These are phyloP conservation scores for Myotis findleyi DNA, from an alignment of 2,797 vertebrate species.

Conservation along the genomic window DNA sequence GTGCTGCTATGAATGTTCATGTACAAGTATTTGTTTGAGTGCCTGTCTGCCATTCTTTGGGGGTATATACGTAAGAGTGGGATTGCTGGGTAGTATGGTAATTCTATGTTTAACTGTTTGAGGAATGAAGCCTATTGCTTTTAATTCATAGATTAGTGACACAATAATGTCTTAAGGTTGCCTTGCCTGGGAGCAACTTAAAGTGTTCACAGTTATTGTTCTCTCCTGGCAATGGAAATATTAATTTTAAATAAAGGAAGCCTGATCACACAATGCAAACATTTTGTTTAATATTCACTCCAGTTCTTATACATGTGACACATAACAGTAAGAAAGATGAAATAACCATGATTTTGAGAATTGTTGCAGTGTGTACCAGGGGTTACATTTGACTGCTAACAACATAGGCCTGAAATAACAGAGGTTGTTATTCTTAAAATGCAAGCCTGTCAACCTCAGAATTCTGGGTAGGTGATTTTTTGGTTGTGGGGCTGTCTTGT, in stretches of 20 bases:
- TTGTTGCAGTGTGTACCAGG: not conserved
- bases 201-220: slow-evolving; percentile 62
- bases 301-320: slow-evolving; percentile 1
- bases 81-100: not conserved
- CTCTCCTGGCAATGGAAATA: slow-evolving; percentile 18
- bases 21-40: not conserved
- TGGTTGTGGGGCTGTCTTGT: not conserved
- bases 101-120: slow-evolving; percentile 50
- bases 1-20: not conserved
- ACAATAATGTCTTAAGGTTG: slow-evolving; percentile 37
- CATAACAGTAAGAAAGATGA: slow-evolving; percentile 25
- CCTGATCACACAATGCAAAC: not conserved
- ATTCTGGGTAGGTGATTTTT: not conserved
- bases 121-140: not conserved
- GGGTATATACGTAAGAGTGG: not conserved
- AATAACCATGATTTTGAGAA: slow-evolving; percentile 43
- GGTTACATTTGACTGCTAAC: slow-evolving; percentile 45
- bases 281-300: slow-evolving; percentile 49
- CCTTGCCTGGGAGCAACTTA: not conserved
- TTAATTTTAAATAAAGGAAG: slow-evolving; percentile 29
- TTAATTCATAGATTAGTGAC: slow-evolving; percentile 1
- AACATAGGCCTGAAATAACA: slow-evolving; percentile 14
- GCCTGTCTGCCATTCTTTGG: slow-evolving; percentile 17
- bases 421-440: slow-evolving; percentile 7
- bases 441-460: not conserved